Conservation (phyloP, 2,888 invertebrate genomes). For the Syrista parreyssii region DNA sequence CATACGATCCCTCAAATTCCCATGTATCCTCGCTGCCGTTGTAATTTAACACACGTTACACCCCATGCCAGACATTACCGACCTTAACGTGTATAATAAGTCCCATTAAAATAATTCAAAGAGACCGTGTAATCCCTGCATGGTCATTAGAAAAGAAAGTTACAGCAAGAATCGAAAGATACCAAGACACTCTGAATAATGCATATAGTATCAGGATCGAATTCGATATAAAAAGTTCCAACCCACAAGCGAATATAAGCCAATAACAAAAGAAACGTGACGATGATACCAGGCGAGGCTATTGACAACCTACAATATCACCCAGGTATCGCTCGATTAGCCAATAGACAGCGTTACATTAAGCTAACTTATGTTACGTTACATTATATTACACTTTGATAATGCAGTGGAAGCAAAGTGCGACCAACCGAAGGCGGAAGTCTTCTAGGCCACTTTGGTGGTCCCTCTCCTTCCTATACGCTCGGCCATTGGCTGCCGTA, state of each 20-base stretch:
- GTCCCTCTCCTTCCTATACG: not conserved
- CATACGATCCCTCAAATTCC: too few species aligned
- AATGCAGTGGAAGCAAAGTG: not conserved
- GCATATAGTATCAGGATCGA: not conserved
- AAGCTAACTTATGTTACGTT: not conserved
- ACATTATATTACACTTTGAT: not conserved
- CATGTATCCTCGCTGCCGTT: too few species aligned
- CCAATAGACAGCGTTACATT: too few species aligned
- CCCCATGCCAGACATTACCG: too few species aligned
- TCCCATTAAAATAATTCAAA: too few species aligned
- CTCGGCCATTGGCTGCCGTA: not conserved
- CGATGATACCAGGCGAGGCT: conserved; percentile 17
- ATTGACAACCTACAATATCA: not conserved
- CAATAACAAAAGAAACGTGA: conserved; percentile 48
- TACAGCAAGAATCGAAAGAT: not conserved
- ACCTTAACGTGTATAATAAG: too few species aligned
- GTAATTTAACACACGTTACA: too few species aligned
- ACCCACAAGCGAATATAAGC: conserved; percentile 33
- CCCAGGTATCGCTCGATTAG: not conserved
- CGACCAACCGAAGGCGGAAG: not conserved
- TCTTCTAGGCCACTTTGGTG: not conserved
- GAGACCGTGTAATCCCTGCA: too few species aligned
- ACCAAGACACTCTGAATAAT: not conserved
- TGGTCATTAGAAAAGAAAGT: not conserved
- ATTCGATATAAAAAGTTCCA: not conserved